Evolutionary conservation across 2,888 invertebrate species (phyloP).

Genomic region (Hesperia comma): DNA sequence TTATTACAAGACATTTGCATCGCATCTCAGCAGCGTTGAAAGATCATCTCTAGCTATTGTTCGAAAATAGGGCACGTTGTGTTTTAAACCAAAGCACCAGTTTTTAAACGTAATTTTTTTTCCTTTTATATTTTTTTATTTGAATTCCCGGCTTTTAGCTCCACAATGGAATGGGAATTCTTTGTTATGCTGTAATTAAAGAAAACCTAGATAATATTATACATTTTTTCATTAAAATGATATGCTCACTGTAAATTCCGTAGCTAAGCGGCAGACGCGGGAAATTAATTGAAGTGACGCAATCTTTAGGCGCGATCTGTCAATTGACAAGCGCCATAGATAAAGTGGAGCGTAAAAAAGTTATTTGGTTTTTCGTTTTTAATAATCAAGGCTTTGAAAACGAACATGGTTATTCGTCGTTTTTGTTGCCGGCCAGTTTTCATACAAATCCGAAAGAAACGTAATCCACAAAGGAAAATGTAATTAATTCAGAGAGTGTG

Average conservation of each 20-base stretch:
- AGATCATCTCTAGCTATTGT: conserved; percentile 22
- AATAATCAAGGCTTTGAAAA: too few relatives aligned
- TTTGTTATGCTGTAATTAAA: conserved; percentile 23
- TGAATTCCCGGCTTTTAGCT: conserved; percentile 15
- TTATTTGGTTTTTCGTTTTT: too few relatives aligned
- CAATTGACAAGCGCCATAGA: not conserved
- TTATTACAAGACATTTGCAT: conserved; percentile 17
- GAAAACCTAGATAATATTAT: conserved; percentile 11
- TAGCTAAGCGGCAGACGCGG: not conserved
- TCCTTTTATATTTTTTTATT: conserved; percentile 25
- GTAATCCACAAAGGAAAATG: too few relatives aligned
- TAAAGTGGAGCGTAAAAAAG: not conserved
- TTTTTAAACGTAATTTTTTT: conserved; percentile 19
- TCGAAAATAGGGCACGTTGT: conserved; percentile 21
- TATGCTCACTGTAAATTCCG: not conserved
- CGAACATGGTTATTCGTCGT: too few relatives aligned
- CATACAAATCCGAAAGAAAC: too few relatives aligned
- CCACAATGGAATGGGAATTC: conserved; percentile 18
- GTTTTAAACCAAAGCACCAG: conserved; percentile 8
- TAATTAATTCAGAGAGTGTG: too few relatives aligned
- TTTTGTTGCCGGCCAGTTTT: too few relatives aligned
- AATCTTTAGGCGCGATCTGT: not conserved
- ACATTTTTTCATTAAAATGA: conserved; percentile 9
- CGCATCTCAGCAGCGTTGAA: conserved; percentile 12
- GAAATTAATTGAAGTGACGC: not conserved